phyloP scores from a whole-genome alignment of 2,888 invertebrate species.

The Caenorhabditis sp. region DNA sequence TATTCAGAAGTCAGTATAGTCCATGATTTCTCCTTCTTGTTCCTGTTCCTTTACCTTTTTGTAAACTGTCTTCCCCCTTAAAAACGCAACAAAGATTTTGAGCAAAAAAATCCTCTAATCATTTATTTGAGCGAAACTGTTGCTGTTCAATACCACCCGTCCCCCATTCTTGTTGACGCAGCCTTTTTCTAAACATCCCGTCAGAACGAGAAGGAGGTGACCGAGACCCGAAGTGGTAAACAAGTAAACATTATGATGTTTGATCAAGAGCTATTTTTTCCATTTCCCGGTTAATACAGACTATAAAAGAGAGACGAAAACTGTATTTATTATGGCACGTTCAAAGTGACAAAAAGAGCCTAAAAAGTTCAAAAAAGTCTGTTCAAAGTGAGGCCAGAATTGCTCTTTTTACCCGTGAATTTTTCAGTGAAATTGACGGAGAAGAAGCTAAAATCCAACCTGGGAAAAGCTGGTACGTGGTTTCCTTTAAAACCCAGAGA shows the following conservation, averaged over 20 bases:
- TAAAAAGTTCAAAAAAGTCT: neutral
- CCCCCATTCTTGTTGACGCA: constrained; percentile 25
- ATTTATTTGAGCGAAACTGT: neutral
- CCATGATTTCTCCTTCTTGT: too few relatives aligned
- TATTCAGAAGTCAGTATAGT: too few relatives aligned
- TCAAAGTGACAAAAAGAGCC: too few relatives aligned
- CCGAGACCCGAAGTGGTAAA: constrained; percentile 21
- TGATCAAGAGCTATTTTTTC: constrained; percentile 25
- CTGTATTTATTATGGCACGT: too few relatives aligned
- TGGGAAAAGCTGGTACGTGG: too few relatives aligned
- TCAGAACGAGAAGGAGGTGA: neutral
- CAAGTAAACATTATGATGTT: constrained; percentile 40
- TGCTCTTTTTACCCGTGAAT: too few relatives aligned
- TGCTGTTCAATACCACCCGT: neutral
- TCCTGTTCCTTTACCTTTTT: too few relatives aligned
- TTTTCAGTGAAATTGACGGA: too few relatives aligned
- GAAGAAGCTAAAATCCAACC: too few relatives aligned
- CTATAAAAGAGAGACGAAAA: neutral
- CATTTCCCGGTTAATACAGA: constrained; percentile 7
- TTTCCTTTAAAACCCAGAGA: too few relatives aligned
- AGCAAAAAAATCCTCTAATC: neutral
- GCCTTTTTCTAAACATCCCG: constrained; percentile 40
- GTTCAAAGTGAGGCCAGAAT: too few relatives aligned
- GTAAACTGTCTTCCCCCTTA: too few relatives aligned
- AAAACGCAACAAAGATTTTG: neutral